Percentiles rank a stretch among this genome's conserved stretches.
These are phyloP conservation scores for Isotomurus palustris DNA, from an alignment of 2,888 invertebrate genomes.

Conservation along the genomic window DNA sequence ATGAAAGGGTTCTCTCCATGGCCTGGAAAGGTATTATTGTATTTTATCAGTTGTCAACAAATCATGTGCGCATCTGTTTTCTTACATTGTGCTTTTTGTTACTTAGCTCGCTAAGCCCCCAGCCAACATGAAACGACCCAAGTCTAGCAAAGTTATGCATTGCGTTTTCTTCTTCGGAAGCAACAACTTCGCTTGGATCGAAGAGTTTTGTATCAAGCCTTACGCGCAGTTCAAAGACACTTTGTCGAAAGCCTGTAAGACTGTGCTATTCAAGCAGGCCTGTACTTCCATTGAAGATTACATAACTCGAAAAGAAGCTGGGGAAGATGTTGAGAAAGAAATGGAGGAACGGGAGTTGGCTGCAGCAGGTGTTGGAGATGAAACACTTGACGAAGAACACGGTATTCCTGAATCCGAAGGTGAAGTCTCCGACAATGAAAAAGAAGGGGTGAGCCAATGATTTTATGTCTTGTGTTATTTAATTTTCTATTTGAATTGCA, in stretches of 20 bases:
- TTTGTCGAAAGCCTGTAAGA: constrained; percentile 69
- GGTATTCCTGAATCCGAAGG: neutral
- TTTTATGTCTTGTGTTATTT: neutral
- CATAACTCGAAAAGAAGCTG: constrained; percentile 50
- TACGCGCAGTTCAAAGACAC: constrained; percentile 76
- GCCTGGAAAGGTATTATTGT: constrained; percentile 86
- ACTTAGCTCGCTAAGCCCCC: neutral
- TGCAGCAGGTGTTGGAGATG: neutral
- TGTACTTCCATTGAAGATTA: constrained; percentile 74
- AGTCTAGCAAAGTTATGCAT: constrained; percentile 69
- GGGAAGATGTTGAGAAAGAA: constrained; percentile 23
- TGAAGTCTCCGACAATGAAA: neutral
- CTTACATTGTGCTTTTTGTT: neutral
- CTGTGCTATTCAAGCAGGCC: constrained; percentile 71
- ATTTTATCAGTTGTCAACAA: neutral
- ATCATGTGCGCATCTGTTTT: neutral
- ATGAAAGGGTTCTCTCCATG: constrained; percentile 96
- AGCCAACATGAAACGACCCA: constrained; percentile 65
- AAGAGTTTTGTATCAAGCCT: constrained; percentile 73
- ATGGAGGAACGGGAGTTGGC: neutral
- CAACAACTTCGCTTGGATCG: constrained; percentile 90
- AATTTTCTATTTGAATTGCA: neutral
- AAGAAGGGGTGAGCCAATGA: neutral
- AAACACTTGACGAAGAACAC: constrained; percentile 2
- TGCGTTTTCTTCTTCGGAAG: constrained; percentile 93